A percentile compares a stretch with the other conserved stretches of the same genome.
phyloP scores from a whole-genome alignment of 2,888 invertebrate genomes.

The Elgonia sp. region DNA sequence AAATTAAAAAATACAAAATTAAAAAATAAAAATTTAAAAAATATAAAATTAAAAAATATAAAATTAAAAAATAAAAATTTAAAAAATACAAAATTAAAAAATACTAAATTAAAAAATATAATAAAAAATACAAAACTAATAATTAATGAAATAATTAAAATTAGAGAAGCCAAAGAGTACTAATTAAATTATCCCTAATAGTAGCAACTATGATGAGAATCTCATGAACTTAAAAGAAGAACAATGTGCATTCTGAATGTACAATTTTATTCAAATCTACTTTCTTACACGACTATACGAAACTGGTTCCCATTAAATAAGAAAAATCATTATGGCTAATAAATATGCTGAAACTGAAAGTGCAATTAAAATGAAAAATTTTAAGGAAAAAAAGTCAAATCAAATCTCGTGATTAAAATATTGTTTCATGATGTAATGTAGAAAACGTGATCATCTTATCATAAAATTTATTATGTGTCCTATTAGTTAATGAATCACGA shows the following conservation, averaged over 20 bases:
- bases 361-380: constrained; percentile 23
- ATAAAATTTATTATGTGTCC: constrained; percentile 44
- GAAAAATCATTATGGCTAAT: constrained; percentile 40
- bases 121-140: no score
- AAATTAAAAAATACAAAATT: no score
- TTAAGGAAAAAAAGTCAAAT: constrained; percentile 23
- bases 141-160: constrained; percentile 33
- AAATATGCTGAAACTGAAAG: constrained; percentile 54
- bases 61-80: no score
- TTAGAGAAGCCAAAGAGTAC: background rate
- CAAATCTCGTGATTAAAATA: constrained; percentile 16
- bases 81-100: no score
- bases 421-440: constrained; percentile 30
- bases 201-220: constrained; percentile 45
- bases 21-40: no score
- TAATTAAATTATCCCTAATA: constrained; percentile 43
- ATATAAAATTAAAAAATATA: no score
- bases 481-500: constrained; percentile 54
- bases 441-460: constrained; percentile 51
- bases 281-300: constrained; percentile 59
- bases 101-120: no score
- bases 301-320: constrained; percentile 62
- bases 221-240: constrained; percentile 55
- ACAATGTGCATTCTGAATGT: constrained; percentile 51
- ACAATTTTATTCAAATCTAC: constrained; percentile 57